A percentile compares a stretch with the other conserved stretches of the same genome.
Conservation (phyloP, 2,888 invertebrate genomes). For the Phengaris alcon region DNA sequence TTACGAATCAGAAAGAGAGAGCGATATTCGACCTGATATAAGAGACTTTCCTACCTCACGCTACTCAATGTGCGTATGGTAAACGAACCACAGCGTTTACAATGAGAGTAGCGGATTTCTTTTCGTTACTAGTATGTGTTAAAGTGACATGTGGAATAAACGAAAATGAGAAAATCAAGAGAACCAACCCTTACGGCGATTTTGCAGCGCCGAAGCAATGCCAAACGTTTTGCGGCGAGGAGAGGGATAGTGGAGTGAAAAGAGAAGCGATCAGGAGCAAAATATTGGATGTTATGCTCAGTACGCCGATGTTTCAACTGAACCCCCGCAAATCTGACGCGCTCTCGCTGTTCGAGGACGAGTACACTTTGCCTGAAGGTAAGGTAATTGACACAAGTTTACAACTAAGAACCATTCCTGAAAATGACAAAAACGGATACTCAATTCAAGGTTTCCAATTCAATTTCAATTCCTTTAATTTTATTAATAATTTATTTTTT, state of each 20-base stretch:
- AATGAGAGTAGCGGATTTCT: neutral
- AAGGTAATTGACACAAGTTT: constrained; percentile 35
- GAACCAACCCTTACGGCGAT: neutral
- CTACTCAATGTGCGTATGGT: neutral
- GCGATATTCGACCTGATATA: constrained; percentile 20
- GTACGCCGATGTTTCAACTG: constrained; percentile 50
- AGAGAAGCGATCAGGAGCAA: constrained; percentile 46
- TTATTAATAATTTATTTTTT: no score
- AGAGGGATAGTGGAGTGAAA: constrained; percentile 6
- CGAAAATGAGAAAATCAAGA: neutral
- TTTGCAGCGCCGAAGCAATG: constrained; percentile 8
- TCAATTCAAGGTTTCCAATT: no score
- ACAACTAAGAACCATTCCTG: no score
- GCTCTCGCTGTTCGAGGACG: constrained; percentile 54
- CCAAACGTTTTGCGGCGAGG: neutral
- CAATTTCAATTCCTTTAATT: no score
- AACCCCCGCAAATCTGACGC: constrained; percentile 51
- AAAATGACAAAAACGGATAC: no score
- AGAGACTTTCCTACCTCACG: neutral
- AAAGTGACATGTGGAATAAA: constrained; percentile 3
- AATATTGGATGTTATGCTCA: constrained; percentile 60
- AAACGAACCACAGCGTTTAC: neutral
- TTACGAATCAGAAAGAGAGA: constrained; percentile 5
- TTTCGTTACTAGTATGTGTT: constrained; percentile 1
- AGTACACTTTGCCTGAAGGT: constrained; percentile 65